Percentiles rank a stretch among this genome's conserved stretches.
Evolutionary conservation across 2,888 invertebrate genomes (phyloP).

Genomic region (Leuctra nigra): DNA sequence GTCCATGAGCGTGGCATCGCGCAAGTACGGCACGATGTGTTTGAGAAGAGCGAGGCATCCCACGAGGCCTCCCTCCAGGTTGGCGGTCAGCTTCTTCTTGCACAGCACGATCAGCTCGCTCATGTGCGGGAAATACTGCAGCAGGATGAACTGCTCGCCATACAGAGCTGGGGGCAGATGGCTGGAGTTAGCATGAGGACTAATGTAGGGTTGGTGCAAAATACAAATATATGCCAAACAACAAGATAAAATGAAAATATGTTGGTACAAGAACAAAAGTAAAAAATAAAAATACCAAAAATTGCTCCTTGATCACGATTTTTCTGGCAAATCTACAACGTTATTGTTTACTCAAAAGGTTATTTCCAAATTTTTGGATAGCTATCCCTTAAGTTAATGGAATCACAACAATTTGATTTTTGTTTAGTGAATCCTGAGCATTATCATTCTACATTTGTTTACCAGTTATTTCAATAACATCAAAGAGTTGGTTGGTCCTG

Average conservation of each 20-base stretch:
- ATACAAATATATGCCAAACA: not conserved
- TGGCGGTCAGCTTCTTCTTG: constrained; percentile 69
- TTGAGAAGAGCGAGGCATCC: constrained; percentile 76
- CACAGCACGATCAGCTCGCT: constrained; percentile 77
- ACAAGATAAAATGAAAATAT: not conserved
- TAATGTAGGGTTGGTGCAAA: constrained; percentile 5
- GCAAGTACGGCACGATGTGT: constrained; percentile 72
- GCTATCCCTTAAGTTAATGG: no score
- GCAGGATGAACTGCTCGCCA: constrained; percentile 79
- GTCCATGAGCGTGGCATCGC: constrained; percentile 80
- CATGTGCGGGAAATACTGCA: constrained; percentile 87
- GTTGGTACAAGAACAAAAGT: not conserved
- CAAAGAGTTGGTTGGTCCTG: no score
- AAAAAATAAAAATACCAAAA: not conserved
- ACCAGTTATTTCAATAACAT: no score
- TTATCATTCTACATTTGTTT: no score
- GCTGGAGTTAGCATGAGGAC: not conserved
- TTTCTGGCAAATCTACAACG: no score
- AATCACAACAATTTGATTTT: no score
- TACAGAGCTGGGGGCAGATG: constrained; percentile 55
- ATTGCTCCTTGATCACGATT: no score
- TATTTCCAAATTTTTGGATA: no score
- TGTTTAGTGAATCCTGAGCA: no score
- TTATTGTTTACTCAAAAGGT: no score
- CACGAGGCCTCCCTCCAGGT: constrained; percentile 82